Base-by-base conservation (phyloP, 2,888 invertebrate species). In the Meganola albula region DNA sequence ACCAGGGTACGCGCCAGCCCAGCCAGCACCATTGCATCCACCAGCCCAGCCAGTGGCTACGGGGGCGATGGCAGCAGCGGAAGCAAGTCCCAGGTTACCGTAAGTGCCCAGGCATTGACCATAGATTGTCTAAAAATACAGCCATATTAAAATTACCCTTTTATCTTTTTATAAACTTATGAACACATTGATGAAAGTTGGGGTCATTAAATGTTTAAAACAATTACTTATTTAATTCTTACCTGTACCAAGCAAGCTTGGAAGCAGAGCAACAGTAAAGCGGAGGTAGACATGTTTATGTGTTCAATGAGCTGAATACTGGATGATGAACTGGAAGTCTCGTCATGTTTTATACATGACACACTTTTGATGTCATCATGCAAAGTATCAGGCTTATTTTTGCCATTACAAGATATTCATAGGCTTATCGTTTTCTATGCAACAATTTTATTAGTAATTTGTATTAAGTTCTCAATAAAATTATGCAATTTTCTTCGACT, bases 191-290 rank as follows among this genome's bases (percentile, higher is more conserved):
- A n/a, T n/a, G n/a, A n/a, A n/a, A n/a, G n/a, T n/a, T n/a, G n/a
- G n/a, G n/a, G n/a, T n/a, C n/a, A n/a, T n/a, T n/a, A n/a, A n/a
- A n/a, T n/a, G n/a, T n/a, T n/a, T n/a, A n/a, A n/a, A n/a, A n/a
- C n/a, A n/a, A n/a, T n/a, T n/a, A n/a, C n/a, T n/a, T n/a, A n/a
- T n/a, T n/a, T n/a, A n/a, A 23, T n/a, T 9, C 39, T 44, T 37
- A 66, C 65, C 48, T 66, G 62, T 27, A 62, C 24, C 31, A 64
- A 45, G 44, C 54, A 60, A 41, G 54, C 60, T 40, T 63, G 63
- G 32, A 51, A 35, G 47, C 58, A 63, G 32, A 64, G 31, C 9
- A 58, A 29, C 2, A 64, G 25, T 29, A 64, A 30, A 22, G 53
- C 33, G 34, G 58, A 54, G 31, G 53, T 31, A 34, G 51, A 51